Evolutionary conservation across 2,797 vertebrate genomes (phyloP).

Genomic region (Onychomys torridus): DNA sequence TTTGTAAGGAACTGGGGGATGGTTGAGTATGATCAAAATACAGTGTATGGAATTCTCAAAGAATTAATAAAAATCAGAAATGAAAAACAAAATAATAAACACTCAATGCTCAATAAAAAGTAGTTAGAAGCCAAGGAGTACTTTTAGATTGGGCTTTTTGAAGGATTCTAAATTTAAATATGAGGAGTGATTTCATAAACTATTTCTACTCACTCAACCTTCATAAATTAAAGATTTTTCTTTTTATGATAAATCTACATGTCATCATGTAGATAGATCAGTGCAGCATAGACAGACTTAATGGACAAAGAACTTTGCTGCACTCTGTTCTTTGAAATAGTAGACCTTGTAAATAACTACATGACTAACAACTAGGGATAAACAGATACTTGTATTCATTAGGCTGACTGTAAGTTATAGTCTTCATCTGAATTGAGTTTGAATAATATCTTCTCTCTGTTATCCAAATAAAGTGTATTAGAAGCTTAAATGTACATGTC

Average conservation of each 20-base stretch:
- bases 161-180: slow-evolving; percentile 52
- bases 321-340: neutral
- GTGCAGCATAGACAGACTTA: neutral
- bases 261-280: neutral
- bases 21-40: neutral
- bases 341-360: neutral
- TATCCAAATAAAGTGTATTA: slow-evolving; percentile 22
- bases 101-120: slow-evolving; percentile 12
- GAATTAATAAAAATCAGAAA: neutral
- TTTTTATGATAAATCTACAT: slow-evolving; percentile 43
- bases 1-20: neutral
- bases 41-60: neutral
- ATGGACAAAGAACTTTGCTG: neutral
- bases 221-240: slow-evolving; percentile 53
- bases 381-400: slow-evolving; percentile 37
- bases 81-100: neutral
- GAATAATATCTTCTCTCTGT: neutral
- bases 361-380: neutral
- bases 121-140: neutral
- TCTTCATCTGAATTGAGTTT: slow-evolving; percentile 21
- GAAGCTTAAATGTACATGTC: neutral
- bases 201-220: slow-evolving; percentile 50
- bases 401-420: slow-evolving; percentile 30
- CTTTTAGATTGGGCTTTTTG: slow-evolving; percentile 1
- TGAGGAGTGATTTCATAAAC: slow-evolving; percentile 32